Evolutionary conservation across 2,888 invertebrate species (phyloP).

Genomic region (Nebria salina): DNA sequence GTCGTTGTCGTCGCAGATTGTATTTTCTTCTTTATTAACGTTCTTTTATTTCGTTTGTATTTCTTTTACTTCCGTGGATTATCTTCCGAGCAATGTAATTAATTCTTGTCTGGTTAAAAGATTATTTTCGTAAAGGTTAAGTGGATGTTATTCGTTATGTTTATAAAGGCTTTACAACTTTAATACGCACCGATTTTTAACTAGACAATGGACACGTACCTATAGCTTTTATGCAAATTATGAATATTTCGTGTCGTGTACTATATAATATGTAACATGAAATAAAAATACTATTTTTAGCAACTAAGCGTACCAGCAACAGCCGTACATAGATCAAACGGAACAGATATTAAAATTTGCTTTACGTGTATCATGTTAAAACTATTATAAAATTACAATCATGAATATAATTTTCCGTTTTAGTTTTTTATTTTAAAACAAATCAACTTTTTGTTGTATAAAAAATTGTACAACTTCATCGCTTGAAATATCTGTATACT

Average conservation of each 20-base stretch:
- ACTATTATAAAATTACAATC: too few relatives aligned
- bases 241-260: too few relatives aligned
- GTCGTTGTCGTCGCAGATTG: neutral
- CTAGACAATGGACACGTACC: conserved; percentile 18
- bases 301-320: too few relatives aligned
- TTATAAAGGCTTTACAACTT: neutral
- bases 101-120: conserved; percentile 1
- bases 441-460: neutral
- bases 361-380: too few relatives aligned
- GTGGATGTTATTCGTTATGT: neutral
- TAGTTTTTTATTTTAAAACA: neutral
- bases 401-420: neutral
- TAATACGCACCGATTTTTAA: neutral
- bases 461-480: neutral
- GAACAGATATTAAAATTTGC: too few relatives aligned
- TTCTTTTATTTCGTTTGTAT: neutral
- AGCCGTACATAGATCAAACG: too few relatives aligned
- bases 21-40: neutral
- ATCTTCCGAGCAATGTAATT: neutral
- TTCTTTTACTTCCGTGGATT: neutral
- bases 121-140: neutral
- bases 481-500: neutral
- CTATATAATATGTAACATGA: too few relatives aligned
- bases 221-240: neutral
- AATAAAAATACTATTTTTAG: too few relatives aligned